Base-by-base conservation (phyloP, 2,888 invertebrate genomes). In the Pammene aurita region DNA sequence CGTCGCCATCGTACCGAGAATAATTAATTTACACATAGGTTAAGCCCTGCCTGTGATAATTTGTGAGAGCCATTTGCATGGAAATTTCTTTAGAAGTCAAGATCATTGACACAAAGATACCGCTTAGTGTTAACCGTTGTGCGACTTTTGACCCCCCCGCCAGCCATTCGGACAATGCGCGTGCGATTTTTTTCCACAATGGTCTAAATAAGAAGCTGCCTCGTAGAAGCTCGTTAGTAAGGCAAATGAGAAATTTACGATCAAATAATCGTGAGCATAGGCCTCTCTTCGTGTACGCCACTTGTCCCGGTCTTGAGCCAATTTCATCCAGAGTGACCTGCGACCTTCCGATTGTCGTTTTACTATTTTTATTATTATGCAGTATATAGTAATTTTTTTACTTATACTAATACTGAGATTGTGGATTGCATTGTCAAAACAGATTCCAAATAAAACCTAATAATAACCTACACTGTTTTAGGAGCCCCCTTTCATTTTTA, bases 61-160 rank as follows among this genome's bases (percentile, higher is more conserved):
- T 11, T 18, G n/a, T 54, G 41, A 50, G 50, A 63, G 50, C 44
- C 44, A 63, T 63, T 64, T 70, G 57, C 72, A 75, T 74, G 73
- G 76, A 75, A 80, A 71, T 78, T 77, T 76, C 73, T 75, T 73
- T 76, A 66, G 72, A 75, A 76, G 73, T 72, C 65, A 73, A 80
- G 80, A 78, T 80, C 80, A 75, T 79, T 81, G 80, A 80, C 80
- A 77, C 76, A 74, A 72, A 76, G 76, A 76, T 78, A 77, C 79
- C 74, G 76, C 68, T 71, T 71, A 63, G 64, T 62, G 60, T 13
- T 77, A 79, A 84, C 89, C 85, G 90, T 87, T 88, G 82, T 76
- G 63, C 77, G 83, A 80, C 82, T 78, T 78, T 75, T 75, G 78
- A 77, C 78, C 78, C 74, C 78, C 72, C 74, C 77, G 76, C 80